phyloP scores from a whole-genome alignment of 1,140 invertebrate genomes.

The Leptonema lineaticorne region DNA sequence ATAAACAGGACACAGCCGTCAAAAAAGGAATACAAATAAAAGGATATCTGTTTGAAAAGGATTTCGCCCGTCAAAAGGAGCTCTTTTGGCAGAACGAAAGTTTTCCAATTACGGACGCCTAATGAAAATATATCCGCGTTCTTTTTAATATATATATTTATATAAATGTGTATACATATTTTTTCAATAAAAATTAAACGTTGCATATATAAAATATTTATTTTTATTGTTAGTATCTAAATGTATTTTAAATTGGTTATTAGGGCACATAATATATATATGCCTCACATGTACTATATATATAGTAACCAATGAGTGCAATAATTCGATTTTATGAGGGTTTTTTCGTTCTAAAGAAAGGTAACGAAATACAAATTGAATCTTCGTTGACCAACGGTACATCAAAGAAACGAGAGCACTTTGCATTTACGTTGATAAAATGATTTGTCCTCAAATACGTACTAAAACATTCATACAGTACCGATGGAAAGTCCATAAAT shows the following conservation, averaged over 20 bases:
- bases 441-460: constrained; percentile 46
- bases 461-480: no score
- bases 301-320: not conserved
- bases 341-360: constrained; percentile 47
- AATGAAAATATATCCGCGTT: not conserved
- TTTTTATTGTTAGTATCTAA: no score
- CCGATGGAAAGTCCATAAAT: no score
- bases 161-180: no score
- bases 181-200: no score
- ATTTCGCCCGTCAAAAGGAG: not conserved
- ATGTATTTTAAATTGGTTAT: no score
- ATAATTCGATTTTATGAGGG: constrained; percentile 10
- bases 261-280: no score
- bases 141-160: not conserved
- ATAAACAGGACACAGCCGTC: not conserved
- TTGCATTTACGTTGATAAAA: constrained; percentile 47
- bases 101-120: not conserved
- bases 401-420: constrained; percentile 49
- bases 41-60: not conserved
- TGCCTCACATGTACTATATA: no score
- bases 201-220: no score
- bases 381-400: constrained; percentile 47
- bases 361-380: constrained; percentile 50
- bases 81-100: not conserved
- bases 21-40: not conserved